A percentile compares a stretch with the other conserved stretches of the same genome.
Conservation (phyloP, 2,888 invertebrate species). For the Dynastes tityus region DNA sequence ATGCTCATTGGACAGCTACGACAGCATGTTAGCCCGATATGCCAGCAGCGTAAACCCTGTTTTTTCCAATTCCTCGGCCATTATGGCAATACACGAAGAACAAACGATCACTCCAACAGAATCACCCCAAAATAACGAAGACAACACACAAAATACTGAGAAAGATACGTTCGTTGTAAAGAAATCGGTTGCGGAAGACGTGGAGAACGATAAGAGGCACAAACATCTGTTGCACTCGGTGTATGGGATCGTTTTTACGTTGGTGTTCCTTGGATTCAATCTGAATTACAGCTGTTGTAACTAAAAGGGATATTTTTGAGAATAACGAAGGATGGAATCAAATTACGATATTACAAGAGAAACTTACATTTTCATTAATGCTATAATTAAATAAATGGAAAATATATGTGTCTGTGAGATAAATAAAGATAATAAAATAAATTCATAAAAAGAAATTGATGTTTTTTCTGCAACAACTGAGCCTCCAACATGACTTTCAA, state of each 20-base stretch:
- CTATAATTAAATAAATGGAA: neutral
- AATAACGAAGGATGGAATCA: no score
- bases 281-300: conserved; percentile 46
- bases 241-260: conserved; percentile 54
- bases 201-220: conserved; percentile 13
- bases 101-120: neutral
- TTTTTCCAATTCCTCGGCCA: neutral
- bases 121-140: no score
- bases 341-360: neutral
- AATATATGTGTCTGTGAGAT: conserved; percentile 38
- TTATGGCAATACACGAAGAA: neutral
- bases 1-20: conserved; percentile 10
- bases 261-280: conserved; percentile 54
- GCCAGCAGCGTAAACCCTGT: conserved; percentile 14
- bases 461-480: no score
- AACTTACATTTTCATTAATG: no score
- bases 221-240: conserved; percentile 49
- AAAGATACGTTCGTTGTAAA: neutral
- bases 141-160: no score
- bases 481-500: no score
- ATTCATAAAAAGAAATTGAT: neutral
- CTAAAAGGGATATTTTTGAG: neutral
- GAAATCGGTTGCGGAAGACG: neutral
- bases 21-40: conserved; percentile 34
- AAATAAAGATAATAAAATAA: conserved; percentile 11